Conservation (phyloP, 1,140 invertebrate genomes). For the Parasteatoda tepidariorum region DNA sequence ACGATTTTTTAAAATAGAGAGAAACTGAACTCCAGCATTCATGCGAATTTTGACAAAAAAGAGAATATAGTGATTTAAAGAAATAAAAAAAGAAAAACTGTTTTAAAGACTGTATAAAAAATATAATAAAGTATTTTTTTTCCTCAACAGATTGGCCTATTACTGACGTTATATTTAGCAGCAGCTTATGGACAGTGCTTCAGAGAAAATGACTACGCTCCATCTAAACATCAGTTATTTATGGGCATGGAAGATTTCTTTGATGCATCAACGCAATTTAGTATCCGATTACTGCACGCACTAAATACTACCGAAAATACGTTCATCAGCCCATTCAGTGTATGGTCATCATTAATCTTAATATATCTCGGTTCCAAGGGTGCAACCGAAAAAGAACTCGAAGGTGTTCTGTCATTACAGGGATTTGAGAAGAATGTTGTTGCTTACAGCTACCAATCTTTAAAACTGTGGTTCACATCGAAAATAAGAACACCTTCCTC, state of each 20-base stretch:
- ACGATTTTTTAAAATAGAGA: not conserved
- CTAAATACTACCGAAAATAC: slow-evolving; percentile 51
- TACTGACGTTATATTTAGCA: not conserved
- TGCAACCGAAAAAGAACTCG: slow-evolving; percentile 65
- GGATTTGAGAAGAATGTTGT: slow-evolving; percentile 54
- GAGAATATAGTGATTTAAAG: not conserved
- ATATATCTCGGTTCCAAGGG: slow-evolving; percentile 65
- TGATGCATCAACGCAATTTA: slow-evolving; percentile 19
- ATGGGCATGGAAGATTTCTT: slow-evolving; percentile 37
- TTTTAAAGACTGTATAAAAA: not conserved
- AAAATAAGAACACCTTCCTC: slow-evolving; percentile 68
- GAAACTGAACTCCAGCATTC: not conserved
- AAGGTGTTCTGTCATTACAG: slow-evolving; percentile 59
- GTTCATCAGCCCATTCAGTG: slow-evolving; percentile 63
- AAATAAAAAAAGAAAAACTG: not conserved
- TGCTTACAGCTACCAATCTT: slow-evolving; percentile 34
- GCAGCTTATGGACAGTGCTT: slow-evolving; percentile 32
- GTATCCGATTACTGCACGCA: slow-evolving; percentile 19
- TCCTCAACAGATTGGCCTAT: slow-evolving; percentile 7
- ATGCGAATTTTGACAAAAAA: too few relatives aligned
- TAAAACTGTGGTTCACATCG: slow-evolving; percentile 41
- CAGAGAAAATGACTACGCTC: slow-evolving; percentile 2
- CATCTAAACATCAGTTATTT: slow-evolving; percentile 15
- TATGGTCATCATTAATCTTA: slow-evolving; percentile 63
- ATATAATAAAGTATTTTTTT: not conserved